Conservation (phyloP, 2,888 invertebrate species). For the Nomada ferruginata region DNA sequence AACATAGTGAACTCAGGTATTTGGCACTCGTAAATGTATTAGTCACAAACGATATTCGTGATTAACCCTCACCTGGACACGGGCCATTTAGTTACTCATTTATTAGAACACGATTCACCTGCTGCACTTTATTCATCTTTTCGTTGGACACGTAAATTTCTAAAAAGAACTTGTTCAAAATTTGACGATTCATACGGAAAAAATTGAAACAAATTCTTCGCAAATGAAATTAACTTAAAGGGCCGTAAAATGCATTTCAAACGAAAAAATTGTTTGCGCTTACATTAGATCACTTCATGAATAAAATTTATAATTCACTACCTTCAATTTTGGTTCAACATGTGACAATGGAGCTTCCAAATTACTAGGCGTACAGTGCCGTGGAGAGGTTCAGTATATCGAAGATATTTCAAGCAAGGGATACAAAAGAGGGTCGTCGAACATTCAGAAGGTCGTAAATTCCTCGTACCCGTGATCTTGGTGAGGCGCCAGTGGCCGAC, state of each 20-base stretch:
- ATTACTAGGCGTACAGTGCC: neutral
- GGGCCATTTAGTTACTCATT: conserved; percentile 39
- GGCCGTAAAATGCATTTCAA: no score
- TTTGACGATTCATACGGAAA: no score
- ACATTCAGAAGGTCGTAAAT: conserved; percentile 37
- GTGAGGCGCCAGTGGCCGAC: conserved; percentile 56
- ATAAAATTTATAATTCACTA: neutral
- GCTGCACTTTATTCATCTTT: conserved; percentile 1
- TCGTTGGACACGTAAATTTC: neutral
- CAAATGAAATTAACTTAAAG: no score
- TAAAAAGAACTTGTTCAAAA: neutral
- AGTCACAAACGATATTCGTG: conserved; percentile 48
- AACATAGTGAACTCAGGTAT: neutral
- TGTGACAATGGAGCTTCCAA: neutral
- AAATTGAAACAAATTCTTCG: no score
- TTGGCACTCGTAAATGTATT: conserved; percentile 45
- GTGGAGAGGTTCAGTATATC: neutral
- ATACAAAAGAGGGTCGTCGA: conserved; percentile 42
- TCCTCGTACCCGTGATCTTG: conserved; percentile 58
- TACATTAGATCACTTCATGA: neutral
- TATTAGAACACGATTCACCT: conserved; percentile 14
- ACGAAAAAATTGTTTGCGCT: neutral
- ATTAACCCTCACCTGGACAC: conserved; percentile 46
- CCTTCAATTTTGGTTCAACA: neutral
- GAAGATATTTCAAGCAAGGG: conserved; percentile 30